Conservation (phyloP, 2,797 vertebrate genomes). For the Enteromius radiatus region DNA sequence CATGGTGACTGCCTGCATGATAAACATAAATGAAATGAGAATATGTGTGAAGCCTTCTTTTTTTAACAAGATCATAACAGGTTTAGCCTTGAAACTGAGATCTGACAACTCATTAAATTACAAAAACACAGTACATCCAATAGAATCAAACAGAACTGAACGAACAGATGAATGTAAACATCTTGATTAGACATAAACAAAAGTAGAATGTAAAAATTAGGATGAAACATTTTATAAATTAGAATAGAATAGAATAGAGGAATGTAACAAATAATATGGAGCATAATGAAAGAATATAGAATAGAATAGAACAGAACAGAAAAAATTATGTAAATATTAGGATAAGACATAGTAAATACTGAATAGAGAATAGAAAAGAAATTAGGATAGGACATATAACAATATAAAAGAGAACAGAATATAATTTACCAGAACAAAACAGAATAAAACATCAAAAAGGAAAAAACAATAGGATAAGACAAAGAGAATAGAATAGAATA, state of each 20-base stretch:
- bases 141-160: neutral
- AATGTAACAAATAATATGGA: no score
- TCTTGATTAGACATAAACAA: neutral
- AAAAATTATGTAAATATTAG: neutral
- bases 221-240: no score
- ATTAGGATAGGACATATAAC: no score
- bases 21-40: slow-evolving; percentile 61
- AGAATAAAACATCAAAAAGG: neutral
- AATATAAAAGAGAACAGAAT: neutral
- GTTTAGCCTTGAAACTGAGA: neutral
- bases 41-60: slow-evolving; percentile 18
- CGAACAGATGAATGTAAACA: neutral
- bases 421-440: neutral
- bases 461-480: no score
- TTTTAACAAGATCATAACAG: slow-evolving; percentile 12
- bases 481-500: no score
- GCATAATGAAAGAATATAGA: neutral
- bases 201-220: neutral
- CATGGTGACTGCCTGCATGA: slow-evolving; percentile 59
- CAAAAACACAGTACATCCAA: neutral
- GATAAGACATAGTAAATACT: neutral
- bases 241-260: no score
- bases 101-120: neutral
- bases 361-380: no score
- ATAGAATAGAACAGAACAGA: neutral